phyloP scores from a whole-genome alignment of 2,888 invertebrate species.

The Sympetrum striolatum region DNA sequence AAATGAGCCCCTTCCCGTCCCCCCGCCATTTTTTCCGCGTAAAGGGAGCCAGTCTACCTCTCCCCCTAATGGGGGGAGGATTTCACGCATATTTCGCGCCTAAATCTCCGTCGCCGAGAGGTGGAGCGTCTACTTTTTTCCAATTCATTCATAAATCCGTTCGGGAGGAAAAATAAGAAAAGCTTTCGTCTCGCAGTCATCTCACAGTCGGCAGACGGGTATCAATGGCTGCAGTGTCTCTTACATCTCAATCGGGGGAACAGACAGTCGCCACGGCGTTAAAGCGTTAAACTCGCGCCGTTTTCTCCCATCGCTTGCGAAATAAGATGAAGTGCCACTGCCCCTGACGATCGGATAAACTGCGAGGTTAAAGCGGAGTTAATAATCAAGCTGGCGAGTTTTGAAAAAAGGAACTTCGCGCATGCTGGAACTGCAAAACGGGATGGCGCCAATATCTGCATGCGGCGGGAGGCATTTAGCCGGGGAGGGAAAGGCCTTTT shows the following conservation, averaged over 20 bases:
- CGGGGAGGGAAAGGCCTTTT: not conserved
- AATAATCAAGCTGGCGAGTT: not conserved
- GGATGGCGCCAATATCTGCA: not conserved
- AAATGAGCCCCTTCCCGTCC: not conserved
- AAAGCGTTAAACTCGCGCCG: not conserved
- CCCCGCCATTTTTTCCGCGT: not conserved
- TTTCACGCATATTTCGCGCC: not conserved
- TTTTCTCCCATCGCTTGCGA: constrained; percentile 13
- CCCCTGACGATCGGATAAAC: not conserved
- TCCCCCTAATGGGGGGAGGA: not conserved
- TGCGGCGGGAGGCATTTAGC: not conserved
- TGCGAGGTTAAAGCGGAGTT: not conserved
- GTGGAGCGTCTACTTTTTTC: not conserved
- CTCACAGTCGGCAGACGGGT: constrained; percentile 20
- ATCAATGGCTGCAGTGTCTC: constrained; percentile 16
- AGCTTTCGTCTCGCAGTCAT: constrained; percentile 14
- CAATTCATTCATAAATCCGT: constrained; percentile 33
- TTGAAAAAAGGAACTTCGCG: not conserved
- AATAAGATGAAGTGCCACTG: constrained; percentile 14
- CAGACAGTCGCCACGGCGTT: constrained; percentile 25
- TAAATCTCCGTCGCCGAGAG: not conserved
- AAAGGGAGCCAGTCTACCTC: not conserved
- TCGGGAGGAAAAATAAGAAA: not conserved
- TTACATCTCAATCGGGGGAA: constrained; percentile 31
- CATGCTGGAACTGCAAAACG: not conserved